Base-by-base conservation (phyloP, 2,888 invertebrate genomes). In the Drosophila borborema region DNA sequence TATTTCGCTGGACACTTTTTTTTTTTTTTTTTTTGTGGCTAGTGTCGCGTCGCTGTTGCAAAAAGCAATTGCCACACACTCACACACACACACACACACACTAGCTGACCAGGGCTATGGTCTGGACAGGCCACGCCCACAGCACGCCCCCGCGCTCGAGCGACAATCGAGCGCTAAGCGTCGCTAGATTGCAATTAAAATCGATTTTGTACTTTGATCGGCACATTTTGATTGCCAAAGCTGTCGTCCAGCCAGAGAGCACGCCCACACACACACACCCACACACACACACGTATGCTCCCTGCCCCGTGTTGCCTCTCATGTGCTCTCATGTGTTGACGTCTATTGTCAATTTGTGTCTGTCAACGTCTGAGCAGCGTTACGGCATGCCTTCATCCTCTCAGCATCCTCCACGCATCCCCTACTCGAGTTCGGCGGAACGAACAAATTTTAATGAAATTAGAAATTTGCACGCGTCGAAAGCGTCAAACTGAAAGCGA, bases 291-390 rank as follows among this genome's bases (percentile, higher is more conserved):
- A 2, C 10, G 0, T 8, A 2, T 9, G 3, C 36, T 4, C 36
- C 4, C 36, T 14, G 14, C 41, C 23, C 1, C 14, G 20, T 20
- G 20, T 20, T 2, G 20, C 20, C 20, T 20, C 20, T 10, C 64
- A 12, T 34, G 28, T 51, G 49, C 48, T 45, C 61, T n/a, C n/a
- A 73, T 77, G 78, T 73, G 68, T 74, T 86, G 90, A 88, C 89
- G 83, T 89, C 90, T 86, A 89, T 85, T 89, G 90, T 72, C 90
- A 88, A 85, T 90, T 88, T 78, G 85, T 84, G 89, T 73, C 85
- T 85, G 88, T 85, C 85, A 85, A 85, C 84, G 90, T 89, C 83
- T 89, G 77, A 61, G 58, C 60, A 56, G 56, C 60, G 58, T 70
- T n/a, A 41, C 41, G 23, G 23, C 23, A 28, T 5, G 16, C 64